phyloP scores from a whole-genome alignment of 1,140 invertebrate genomes.

The Uloborus diversus region DNA sequence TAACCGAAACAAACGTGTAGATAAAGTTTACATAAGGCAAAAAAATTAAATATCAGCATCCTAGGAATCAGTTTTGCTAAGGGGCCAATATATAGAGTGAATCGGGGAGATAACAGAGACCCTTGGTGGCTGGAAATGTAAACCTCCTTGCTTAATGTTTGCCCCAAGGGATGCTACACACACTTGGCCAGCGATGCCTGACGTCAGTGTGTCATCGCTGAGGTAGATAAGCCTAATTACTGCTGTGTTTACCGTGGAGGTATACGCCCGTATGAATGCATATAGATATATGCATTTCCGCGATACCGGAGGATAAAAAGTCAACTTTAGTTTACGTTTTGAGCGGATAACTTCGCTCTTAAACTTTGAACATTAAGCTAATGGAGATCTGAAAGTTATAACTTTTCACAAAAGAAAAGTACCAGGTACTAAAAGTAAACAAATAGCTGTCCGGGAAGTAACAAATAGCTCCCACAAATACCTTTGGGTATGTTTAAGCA shows the following conservation, averaged over 20 bases:
- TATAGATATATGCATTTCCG: conserved; percentile 22
- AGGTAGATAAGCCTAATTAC: conserved; percentile 50
- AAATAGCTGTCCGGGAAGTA: conserved; percentile 34
- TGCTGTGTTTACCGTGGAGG: conserved; percentile 37
- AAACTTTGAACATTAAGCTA: conserved; percentile 53
- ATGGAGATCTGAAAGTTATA: conserved; percentile 53
- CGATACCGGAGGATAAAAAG: conserved; percentile 35
- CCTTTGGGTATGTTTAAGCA: conserved; percentile 29
- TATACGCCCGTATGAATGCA: conserved; percentile 7
- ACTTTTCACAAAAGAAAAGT: conserved; percentile 28
- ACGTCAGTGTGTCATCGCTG: conserved; percentile 29
- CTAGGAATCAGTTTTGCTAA: conserved; percentile 36
- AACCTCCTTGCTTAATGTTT: conserved; percentile 46
- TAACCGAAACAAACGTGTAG: conserved; percentile 47
- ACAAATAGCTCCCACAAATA: conserved; percentile 39
- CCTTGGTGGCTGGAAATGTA: not conserved
- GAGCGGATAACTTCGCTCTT: conserved; percentile 42
- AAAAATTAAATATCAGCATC: conserved; percentile 29
- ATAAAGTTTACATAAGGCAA: conserved; percentile 37
- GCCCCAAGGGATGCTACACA: conserved; percentile 8
- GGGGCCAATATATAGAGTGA: conserved; percentile 22
- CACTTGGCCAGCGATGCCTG: conserved; percentile 30
- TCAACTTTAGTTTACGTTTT: conserved; percentile 44
- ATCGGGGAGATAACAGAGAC: conserved; percentile 35
- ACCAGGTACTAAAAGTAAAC: conserved; percentile 25